phyloP scores from a whole-genome alignment of 2,113 vertebrate species.

The Burhinus oedicnemus region DNA sequence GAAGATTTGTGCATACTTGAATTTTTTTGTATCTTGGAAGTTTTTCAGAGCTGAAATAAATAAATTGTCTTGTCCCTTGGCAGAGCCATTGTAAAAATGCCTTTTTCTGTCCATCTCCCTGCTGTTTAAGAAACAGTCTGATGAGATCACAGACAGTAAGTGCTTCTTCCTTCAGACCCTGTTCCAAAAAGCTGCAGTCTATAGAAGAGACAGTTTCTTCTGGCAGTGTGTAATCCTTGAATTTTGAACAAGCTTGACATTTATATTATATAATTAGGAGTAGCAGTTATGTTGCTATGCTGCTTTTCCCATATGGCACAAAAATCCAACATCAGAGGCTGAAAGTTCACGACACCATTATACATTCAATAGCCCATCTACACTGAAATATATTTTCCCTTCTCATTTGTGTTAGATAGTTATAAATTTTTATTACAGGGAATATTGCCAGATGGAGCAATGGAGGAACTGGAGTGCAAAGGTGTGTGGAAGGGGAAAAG shows the following conservation, averaged over 20 bases:
- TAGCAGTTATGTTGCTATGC: slow-evolving; percentile 30
- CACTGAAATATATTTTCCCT: not conserved
- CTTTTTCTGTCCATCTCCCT: not conserved
- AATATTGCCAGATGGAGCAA: not conserved
- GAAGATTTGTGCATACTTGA: not conserved
- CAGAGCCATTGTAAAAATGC: not conserved
- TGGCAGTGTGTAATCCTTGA: slow-evolving; percentile 21
- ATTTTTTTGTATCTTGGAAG: not conserved
- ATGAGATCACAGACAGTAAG: slow-evolving; percentile 25
- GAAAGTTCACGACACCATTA: not conserved
- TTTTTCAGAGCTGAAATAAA: not conserved
- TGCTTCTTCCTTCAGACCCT: not conserved
- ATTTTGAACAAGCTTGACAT: slow-evolving; percentile 58
- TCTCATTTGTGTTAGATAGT: not conserved
- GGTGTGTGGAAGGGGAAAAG: not conserved
- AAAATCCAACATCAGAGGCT: slow-evolving; percentile 3
- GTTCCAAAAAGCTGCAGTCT: slow-evolving; percentile 38
- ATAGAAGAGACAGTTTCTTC: slow-evolving; percentile 28
- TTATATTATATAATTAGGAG: slow-evolving; percentile 61
- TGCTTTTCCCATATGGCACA: slow-evolving; percentile 43
- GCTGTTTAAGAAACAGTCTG: not conserved
- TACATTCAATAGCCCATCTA: not conserved
- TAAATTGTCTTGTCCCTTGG: not conserved
- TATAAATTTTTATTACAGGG: not conserved
- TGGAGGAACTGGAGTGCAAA: not conserved